phyloP scores from a whole-genome alignment of 1,140 invertebrate species.

The Antheraea pernyi region DNA sequence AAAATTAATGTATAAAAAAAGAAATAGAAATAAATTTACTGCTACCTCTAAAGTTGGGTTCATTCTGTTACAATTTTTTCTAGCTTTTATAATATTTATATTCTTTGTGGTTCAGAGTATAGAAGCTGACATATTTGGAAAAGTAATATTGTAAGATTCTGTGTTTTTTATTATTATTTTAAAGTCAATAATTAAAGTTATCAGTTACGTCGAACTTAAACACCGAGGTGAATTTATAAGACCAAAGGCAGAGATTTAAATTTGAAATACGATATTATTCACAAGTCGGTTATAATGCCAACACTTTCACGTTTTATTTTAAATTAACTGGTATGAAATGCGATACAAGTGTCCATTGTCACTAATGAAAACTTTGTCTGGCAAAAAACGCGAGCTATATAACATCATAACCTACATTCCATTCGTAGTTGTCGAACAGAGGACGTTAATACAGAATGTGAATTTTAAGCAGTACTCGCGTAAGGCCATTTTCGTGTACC shows the following conservation, averaged over 20 bases:
- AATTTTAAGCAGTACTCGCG: constrained; percentile 65
- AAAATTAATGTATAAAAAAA: not conserved
- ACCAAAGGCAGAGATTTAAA: not conserved
- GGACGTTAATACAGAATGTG: constrained; percentile 55
- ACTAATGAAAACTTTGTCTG: constrained; percentile 64
- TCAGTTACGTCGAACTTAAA: not conserved
- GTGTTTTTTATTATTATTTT: no score
- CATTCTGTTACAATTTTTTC: not conserved
- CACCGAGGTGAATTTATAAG: no score
- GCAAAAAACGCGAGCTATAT: constrained; percentile 70
- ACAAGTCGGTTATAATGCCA: constrained; percentile 57
- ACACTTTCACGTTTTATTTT: constrained; percentile 73
- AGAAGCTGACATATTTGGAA: no score
- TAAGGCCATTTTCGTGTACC: constrained; percentile 67
- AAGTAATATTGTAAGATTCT: no score
- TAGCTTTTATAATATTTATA: no score
- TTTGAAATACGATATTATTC: not conserved
- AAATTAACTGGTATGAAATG: constrained; percentile 68
- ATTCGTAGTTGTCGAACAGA: constrained; percentile 49
- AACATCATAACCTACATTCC: constrained; percentile 78
- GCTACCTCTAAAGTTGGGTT: not conserved
- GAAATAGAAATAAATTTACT: not conserved
- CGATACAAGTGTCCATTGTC: constrained; percentile 73
- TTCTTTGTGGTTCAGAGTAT: no score
- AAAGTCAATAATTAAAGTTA: not conserved